These are phyloP conservation scores for Anastatus disparis DNA, from an alignment of 1,140 invertebrate species.

Conservation along the genomic window DNA sequence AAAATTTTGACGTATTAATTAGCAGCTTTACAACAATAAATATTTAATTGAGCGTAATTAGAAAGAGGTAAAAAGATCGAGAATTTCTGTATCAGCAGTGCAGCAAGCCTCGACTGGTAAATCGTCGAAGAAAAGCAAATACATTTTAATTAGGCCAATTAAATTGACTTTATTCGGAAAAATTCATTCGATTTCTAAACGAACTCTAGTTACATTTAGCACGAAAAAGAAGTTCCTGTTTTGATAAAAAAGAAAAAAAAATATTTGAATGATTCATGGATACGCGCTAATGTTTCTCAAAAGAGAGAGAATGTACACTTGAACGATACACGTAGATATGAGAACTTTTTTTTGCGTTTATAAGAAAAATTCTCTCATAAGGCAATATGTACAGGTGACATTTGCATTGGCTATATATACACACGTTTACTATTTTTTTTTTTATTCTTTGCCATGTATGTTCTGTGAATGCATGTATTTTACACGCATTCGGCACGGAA, in stretches of 20 bases:
- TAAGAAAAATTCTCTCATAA: no score
- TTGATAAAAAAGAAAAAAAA: not conserved
- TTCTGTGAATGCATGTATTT: not conserved
- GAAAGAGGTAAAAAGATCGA: not conserved
- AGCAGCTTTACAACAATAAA: constrained; percentile 5
- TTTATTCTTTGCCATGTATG: no score
- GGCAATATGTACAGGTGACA: not conserved
- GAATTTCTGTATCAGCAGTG: no score
- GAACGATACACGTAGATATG: constrained; percentile 6
- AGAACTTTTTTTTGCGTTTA: constrained; percentile 30
- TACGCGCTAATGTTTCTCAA: constrained; percentile 12
- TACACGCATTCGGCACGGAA: not conserved
- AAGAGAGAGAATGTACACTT: not conserved
- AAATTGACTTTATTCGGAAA: constrained; percentile 17
- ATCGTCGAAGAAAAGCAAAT: constrained; percentile 13
- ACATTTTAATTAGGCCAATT: constrained; percentile 34
- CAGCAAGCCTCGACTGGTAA: not conserved
- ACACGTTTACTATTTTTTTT: no score
- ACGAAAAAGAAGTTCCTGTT: not conserved
- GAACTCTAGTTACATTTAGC: not conserved
- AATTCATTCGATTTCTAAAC: constrained; percentile 8
- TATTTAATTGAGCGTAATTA: constrained; percentile 23
- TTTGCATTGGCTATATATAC: constrained; percentile 8
- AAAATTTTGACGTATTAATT: constrained; percentile 5
- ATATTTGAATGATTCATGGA: constrained; percentile 10